These are phyloP conservation scores for Yoshiicerus persimilis DNA, from an alignment of 1,140 invertebrate genomes.

Conservation along the genomic window DNA sequence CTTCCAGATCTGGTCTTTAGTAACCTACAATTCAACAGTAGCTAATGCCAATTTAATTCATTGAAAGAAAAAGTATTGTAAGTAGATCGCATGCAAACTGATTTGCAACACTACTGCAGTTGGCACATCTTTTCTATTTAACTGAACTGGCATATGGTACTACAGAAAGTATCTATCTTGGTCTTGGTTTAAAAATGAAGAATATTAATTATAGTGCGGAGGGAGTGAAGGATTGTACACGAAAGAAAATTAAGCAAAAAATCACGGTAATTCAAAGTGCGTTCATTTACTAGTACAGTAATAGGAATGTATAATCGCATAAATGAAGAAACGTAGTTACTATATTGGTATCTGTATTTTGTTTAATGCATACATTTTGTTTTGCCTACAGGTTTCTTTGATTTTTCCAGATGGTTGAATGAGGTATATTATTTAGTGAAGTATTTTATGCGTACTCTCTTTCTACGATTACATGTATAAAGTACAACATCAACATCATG, in stretches of 20 bases:
- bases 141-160: background rate
- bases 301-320: background rate
- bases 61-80: background rate
- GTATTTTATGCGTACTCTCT: too few relatives aligned
- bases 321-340: too few relatives aligned
- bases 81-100: background rate
- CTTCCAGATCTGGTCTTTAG: too few relatives aligned
- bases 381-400: too few relatives aligned
- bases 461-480: too few relatives aligned
- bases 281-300: background rate
- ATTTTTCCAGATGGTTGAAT: too few relatives aligned
- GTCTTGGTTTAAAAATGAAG: background rate
- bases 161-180: background rate
- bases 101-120: background rate
- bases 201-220: slow-evolving; percentile 19
- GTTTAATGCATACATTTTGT: too few relatives aligned
- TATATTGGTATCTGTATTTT: too few relatives aligned
- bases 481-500: too few relatives aligned
- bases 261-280: background rate
- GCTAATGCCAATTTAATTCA: background rate
- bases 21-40: background rate
- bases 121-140: background rate
- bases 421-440: too few relatives aligned
- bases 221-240: background rate
- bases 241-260: background rate